phyloP scores from a whole-genome alignment of 2,888 invertebrate genomes.

The Ypsolopha scabrella region DNA sequence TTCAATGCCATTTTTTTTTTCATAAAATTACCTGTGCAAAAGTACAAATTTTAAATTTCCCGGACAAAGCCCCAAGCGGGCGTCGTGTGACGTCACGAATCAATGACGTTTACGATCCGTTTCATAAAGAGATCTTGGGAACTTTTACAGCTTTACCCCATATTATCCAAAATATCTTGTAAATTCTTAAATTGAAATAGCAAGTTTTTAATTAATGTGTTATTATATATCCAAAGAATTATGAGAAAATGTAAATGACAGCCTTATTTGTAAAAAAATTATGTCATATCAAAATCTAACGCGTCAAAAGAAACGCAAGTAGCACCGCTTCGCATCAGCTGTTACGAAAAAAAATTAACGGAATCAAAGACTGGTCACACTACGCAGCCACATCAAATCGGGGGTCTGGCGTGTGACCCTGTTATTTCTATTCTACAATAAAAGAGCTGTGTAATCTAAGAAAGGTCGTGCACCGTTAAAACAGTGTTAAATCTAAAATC shows the following conservation, averaged over 20 bases:
- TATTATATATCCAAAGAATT: too few relatives aligned
- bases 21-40: too few relatives aligned
- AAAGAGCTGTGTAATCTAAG: conserved; percentile 66
- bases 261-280: too few relatives aligned
- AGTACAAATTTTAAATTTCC: conserved; percentile 26
- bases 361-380: conserved; percentile 62
- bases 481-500: conserved; percentile 47
- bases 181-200: too few relatives aligned
- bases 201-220: too few relatives aligned
- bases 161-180: too few relatives aligned
- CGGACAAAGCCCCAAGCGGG: conserved; percentile 22
- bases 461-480: conserved; percentile 50
- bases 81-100: conserved; percentile 37
- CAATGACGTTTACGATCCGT: conserved; percentile 18
- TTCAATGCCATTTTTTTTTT: too few relatives aligned
- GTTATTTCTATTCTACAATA: conserved; percentile 66
- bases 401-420: conserved; percentile 69
- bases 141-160: too few relatives aligned
- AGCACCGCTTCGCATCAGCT: conserved; percentile 54
- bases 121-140: conserved; percentile 4
- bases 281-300: neutral
- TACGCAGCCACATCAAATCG: conserved; percentile 67
- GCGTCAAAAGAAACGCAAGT: conserved; percentile 28
- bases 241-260: too few relatives aligned
- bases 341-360: conserved; percentile 65